Evolutionary conservation across 2,113 vertebrate species (phyloP).

Genomic region (Pseudorasbora parva): DNA sequence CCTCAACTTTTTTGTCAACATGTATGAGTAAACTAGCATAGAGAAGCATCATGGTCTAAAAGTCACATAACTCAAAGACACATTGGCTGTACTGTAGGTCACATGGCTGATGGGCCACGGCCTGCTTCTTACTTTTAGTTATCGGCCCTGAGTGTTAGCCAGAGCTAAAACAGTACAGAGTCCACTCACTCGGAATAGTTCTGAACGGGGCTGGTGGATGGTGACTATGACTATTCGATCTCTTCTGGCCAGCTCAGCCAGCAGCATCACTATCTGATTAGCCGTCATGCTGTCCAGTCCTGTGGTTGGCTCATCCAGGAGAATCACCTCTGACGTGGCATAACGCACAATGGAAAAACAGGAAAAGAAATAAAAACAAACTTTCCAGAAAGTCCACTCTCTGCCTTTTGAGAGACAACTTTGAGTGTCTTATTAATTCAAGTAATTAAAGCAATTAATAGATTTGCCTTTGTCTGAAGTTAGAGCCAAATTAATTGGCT

Average conservation of each 20-base stretch:
- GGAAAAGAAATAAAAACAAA: slow-evolving; percentile 45
- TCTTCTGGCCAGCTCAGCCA: slow-evolving; percentile 84
- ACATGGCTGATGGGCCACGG: too few relatives aligned
- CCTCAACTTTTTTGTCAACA: too few relatives aligned
- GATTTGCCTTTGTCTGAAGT: slow-evolving; percentile 75
- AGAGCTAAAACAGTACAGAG: background rate
- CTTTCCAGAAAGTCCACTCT: slow-evolving; percentile 50
- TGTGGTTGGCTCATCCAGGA: slow-evolving; percentile 94
- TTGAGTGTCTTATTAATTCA: slow-evolving; percentile 73
- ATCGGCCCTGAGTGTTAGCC: background rate
- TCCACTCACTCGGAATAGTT: slow-evolving; percentile 87
- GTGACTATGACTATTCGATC: slow-evolving; percentile 91
- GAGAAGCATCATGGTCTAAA: too few relatives aligned
- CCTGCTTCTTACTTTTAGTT: background rate
- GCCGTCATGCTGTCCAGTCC: slow-evolving; percentile 95
- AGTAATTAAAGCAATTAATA: slow-evolving; percentile 80
- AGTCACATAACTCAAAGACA: too few relatives aligned
- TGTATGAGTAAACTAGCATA: too few relatives aligned
- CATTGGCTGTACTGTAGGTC: too few relatives aligned
- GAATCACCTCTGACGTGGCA: slow-evolving; percentile 84
- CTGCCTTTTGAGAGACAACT: slow-evolving; percentile 57
- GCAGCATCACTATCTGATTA: slow-evolving; percentile 87
- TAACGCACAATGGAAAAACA: slow-evolving; percentile 48
- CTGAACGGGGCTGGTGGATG: slow-evolving; percentile 95
- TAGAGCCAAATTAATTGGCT: slow-evolving; percentile 78